Conservation (phyloP, 2,113 vertebrate genomes). For the Hystrix cristata region DNA sequence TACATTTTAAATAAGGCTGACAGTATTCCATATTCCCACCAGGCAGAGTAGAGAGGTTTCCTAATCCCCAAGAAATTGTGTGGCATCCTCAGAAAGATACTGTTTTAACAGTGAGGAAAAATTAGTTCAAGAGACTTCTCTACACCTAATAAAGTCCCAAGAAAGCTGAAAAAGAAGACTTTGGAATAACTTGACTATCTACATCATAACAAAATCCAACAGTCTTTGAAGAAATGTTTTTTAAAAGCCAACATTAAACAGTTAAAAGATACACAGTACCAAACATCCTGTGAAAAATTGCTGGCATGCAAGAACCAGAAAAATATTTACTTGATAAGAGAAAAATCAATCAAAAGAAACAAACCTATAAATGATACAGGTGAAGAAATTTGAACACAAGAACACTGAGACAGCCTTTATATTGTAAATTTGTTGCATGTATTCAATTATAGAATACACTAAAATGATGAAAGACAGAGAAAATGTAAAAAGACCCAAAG, state of each 20-base stretch:
- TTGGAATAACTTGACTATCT: neutral
- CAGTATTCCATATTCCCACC: neutral
- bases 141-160: neutral
- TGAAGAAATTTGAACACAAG: neutral
- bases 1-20: neutral
- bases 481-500: neutral
- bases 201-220: slow-evolving; percentile 32
- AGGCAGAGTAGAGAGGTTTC: neutral
- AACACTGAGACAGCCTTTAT: neutral
- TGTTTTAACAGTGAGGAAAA: neutral
- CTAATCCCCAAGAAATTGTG: neutral
- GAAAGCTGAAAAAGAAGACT: neutral
- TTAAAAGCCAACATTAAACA: neutral
- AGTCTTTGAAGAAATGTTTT: neutral
- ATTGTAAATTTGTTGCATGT: neutral
- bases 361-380: neutral
- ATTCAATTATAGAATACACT: slow-evolving; percentile 1
- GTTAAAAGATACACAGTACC: neutral
- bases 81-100: neutral
- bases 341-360: slow-evolving; percentile 39
- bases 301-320: neutral
- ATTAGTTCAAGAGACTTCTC: neutral
- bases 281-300: neutral
- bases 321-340: neutral
- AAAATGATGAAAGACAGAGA: slow-evolving; percentile 29